Conservation (phyloP, 2,797 vertebrate genomes). For the Tokudaia tokunoshimensis region DNA sequence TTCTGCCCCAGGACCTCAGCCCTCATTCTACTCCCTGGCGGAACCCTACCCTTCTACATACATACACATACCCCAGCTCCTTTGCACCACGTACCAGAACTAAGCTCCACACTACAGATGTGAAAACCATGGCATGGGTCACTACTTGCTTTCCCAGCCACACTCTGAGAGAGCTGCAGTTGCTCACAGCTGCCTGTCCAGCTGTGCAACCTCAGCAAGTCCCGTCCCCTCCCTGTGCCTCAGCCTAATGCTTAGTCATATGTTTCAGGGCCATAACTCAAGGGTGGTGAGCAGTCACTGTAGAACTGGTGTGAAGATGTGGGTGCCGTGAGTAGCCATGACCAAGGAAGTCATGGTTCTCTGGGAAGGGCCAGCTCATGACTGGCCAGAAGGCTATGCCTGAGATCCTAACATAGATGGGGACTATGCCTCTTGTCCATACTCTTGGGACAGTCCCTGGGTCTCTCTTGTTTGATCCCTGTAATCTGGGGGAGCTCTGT, state of each 20-base stretch:
- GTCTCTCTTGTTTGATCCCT: not conserved
- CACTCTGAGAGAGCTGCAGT: not conserved
- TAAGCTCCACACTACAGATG: fast-evolving
- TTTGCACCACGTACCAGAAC: fast-evolving
- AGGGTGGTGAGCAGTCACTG: fast-evolving
- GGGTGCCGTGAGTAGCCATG: fast-evolving
- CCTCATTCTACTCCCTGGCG: no score
- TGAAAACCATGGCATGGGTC: fast-evolving
- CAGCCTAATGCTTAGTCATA: not conserved
- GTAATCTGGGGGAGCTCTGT: not conserved
- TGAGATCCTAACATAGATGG: fast-evolving
- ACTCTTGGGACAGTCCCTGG: fast-evolving
- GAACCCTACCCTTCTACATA: not conserved
- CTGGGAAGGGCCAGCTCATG: not conserved
- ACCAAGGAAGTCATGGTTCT: not conserved
- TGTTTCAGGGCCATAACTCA: not conserved
- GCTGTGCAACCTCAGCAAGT: not conserved
- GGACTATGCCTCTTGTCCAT: fast-evolving
- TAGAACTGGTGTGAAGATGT: not conserved
- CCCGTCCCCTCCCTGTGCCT: not conserved
- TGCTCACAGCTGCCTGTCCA: not conserved
- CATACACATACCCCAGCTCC: not conserved
- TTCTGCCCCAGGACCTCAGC: no score
- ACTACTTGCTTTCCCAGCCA: not conserved
- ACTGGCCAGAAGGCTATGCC: not conserved